These are phyloP conservation scores for Sesamia nonagrioides DNA, from an alignment of 1,140 invertebrate genomes.

Conservation along the genomic window DNA sequence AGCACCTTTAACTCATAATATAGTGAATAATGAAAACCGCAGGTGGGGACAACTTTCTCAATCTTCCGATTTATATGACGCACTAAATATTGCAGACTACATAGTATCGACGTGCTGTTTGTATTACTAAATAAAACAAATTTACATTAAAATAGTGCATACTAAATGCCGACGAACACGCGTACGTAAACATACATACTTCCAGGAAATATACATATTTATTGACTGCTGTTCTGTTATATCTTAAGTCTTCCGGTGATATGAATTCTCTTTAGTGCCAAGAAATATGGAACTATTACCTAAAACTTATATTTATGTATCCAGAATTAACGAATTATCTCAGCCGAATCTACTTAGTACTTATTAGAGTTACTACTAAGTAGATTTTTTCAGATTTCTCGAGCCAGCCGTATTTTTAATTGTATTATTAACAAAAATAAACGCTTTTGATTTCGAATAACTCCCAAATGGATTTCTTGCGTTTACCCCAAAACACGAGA, in stretches of 20 bases:
- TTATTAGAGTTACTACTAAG: too few species aligned
- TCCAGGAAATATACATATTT: slow-evolving; percentile 3
- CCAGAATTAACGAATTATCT: too few species aligned
- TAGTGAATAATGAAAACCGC: background rate
- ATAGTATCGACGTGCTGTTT: background rate
- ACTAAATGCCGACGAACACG: background rate
- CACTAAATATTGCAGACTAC: background rate
- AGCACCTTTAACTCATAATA: background rate
- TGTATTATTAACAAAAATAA: too few species aligned
- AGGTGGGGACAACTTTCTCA: background rate
- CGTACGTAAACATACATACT: background rate
- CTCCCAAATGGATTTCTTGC: too few species aligned
- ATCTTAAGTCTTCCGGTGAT: background rate
- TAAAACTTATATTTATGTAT: too few species aligned
- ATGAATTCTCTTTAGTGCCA: background rate
- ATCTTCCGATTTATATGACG: background rate
- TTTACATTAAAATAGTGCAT: slow-evolving; percentile 1
- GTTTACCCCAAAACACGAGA: too few species aligned
- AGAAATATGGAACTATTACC: background rate
- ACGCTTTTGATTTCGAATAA: too few species aligned
- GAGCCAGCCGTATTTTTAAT: too few species aligned
- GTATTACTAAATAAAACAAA: background rate
- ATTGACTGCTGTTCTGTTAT: background rate
- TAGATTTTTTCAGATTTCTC: too few species aligned
- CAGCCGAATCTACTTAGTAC: too few species aligned